Percentiles rank a stretch among this genome's conserved stretches.
These are phyloP conservation scores for Melieria crassipennis DNA, from an alignment of 2,888 invertebrate species.

Conservation along the genomic window DNA sequence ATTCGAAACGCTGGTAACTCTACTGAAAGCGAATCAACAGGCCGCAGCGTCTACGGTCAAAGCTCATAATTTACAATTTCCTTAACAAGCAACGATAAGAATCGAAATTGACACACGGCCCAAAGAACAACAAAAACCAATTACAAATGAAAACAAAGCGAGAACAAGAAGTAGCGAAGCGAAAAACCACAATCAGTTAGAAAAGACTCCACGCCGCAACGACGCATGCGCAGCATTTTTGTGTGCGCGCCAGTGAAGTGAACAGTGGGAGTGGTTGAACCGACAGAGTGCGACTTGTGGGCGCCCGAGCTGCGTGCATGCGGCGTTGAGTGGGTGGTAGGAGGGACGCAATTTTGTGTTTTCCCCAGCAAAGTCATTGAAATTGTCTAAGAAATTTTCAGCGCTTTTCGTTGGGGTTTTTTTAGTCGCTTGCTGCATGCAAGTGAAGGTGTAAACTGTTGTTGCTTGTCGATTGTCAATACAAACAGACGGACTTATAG, in stretches of 20 bases:
- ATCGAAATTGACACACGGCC: conserved; percentile 1
- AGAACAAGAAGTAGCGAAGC: background rate
- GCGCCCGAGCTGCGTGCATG: too few species aligned
- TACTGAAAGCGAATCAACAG: background rate
- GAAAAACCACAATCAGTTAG: background rate
- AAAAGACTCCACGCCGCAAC: background rate
- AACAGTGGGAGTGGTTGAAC: too few species aligned
- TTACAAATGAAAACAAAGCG: too few species aligned
- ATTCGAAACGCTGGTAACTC: too few species aligned
- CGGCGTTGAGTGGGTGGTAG: too few species aligned
- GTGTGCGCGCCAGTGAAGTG: background rate
- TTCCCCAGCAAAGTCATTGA: too few species aligned
- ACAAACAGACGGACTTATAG: background rate
- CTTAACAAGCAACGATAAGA: conserved; percentile 27
- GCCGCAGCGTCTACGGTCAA: conserved; percentile 30
- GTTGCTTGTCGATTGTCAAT: conserved; percentile 21
- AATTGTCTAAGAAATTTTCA: background rate
- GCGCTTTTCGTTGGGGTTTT: background rate
- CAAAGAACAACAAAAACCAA: too few species aligned
- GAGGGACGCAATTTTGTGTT: too few species aligned
- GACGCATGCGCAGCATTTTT: conserved; percentile 9
- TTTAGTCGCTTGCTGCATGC: background rate
- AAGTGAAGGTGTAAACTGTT: conserved; percentile 12
- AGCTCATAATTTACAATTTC: conserved; percentile 37
- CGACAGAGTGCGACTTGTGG: too few species aligned